Evolutionary conservation across 1,140 invertebrate genomes (phyloP).

Genomic region (Bathynomus jamesi): DNA sequence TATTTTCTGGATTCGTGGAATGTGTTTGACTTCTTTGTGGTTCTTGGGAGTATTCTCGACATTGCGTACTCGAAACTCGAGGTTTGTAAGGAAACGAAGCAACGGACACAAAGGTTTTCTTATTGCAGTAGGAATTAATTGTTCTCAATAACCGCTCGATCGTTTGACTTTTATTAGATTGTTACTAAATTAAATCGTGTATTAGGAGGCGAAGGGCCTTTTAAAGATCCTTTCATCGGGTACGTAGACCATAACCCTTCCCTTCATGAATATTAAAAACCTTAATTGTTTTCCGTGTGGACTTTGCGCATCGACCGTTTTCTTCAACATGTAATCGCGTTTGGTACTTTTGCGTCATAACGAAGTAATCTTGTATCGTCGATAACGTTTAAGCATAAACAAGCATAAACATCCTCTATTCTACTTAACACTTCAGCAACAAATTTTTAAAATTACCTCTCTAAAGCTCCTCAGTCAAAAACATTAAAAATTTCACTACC

Average conservation of each 20-base stretch:
- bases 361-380: no score
- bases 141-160: not conserved
- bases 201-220: not conserved
- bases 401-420: no score
- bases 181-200: not conserved
- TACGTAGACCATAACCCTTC: not conserved
- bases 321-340: not conserved
- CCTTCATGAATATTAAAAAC: not conserved
- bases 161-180: not conserved
- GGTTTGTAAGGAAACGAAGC: conserved; percentile 51
- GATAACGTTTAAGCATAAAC: no score
- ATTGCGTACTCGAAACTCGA: conserved; percentile 93
- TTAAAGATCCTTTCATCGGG: not conserved
- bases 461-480: not conserved
- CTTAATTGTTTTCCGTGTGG: not conserved
- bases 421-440: not conserved
- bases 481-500: not conserved
- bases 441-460: not conserved
- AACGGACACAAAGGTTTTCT: conserved; percentile 12
- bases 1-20: conserved; percentile 99
- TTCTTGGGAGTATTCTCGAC: conserved; percentile 97
- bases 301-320: not conserved
- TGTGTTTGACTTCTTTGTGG: conserved; percentile 98
- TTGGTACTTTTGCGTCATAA: not conserved
- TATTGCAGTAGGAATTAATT: conserved; percentile 22